Conservation (phyloP, 2,888 invertebrate genomes). For the Schizotus pectinicornis region DNA sequence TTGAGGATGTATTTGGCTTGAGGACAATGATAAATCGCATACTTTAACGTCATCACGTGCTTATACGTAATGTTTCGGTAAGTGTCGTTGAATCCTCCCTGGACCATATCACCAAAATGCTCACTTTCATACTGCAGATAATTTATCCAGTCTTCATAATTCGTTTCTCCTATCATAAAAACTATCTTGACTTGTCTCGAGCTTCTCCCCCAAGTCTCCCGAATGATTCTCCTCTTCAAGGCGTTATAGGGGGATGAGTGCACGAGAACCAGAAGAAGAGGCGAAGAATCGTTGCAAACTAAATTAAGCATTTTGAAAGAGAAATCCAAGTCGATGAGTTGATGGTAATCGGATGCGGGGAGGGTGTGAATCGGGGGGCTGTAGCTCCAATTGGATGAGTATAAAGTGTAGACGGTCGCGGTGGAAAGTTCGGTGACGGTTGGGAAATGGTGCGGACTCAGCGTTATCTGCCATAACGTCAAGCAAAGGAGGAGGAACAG, state of each 20-base stretch:
- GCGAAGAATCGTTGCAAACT: slow-evolving; percentile 37
- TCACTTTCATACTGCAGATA: slow-evolving; percentile 62
- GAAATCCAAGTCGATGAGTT: slow-evolving; percentile 39
- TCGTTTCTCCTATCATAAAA: slow-evolving; percentile 70
- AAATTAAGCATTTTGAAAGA: slow-evolving; percentile 36
- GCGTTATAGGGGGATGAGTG: slow-evolving; percentile 73
- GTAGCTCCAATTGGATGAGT: slow-evolving; percentile 39
- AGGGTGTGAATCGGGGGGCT: slow-evolving; percentile 35
- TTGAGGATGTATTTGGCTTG: slow-evolving; percentile 71
- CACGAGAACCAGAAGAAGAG: slow-evolving; percentile 67
- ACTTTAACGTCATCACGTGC: slow-evolving; percentile 82
- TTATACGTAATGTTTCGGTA: slow-evolving; percentile 86
- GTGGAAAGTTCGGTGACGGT: slow-evolving; percentile 7
- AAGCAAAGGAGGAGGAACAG: slow-evolving; percentile 32
- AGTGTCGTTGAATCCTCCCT: slow-evolving; percentile 77
- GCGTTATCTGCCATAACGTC: slow-evolving; percentile 38
- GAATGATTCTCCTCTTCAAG: slow-evolving; percentile 69
- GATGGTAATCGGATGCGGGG: slow-evolving; percentile 37
- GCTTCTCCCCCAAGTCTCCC: slow-evolving; percentile 74
- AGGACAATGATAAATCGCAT: slow-evolving; percentile 74
- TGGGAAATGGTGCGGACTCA: slow-evolving; percentile 5
- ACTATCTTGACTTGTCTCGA: slow-evolving; percentile 63
- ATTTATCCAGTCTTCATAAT: slow-evolving; percentile 46
- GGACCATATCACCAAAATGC: slow-evolving; percentile 71
- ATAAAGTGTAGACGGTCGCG: slow-evolving; percentile 37